A percentile compares a stretch with the other conserved stretches of the same genome.
Conservation (phyloP, 2,113 vertebrate genomes). For the Phainopepla nitens region DNA sequence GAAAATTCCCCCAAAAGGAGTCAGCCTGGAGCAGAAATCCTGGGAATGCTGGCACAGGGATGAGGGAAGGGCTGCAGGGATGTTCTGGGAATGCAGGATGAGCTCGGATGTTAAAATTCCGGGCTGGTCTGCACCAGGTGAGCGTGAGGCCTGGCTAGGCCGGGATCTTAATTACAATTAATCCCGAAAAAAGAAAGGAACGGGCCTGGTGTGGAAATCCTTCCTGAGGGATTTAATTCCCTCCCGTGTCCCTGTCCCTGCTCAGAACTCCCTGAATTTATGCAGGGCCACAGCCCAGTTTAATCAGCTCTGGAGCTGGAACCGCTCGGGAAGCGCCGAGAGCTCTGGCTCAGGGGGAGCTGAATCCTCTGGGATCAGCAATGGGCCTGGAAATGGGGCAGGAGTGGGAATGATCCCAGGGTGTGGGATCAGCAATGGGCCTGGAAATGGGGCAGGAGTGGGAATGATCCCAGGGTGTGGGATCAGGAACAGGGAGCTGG, state of each 20-base stretch:
- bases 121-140: neutral
- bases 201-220: slow-evolving; percentile 25
- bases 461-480: neutral
- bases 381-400: fast-evolving
- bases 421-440: too few species aligned
- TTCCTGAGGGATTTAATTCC: slow-evolving; percentile 36
- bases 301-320: neutral
- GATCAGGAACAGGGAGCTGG: too few species aligned
- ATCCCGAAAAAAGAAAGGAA: slow-evolving; percentile 42
- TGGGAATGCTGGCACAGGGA: neutral
- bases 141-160: neutral
- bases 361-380: neutral
- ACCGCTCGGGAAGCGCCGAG: fast-evolving
- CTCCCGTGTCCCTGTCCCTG: neutral
- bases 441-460: neutral
- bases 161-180: slow-evolving; percentile 49
- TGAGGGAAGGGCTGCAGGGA: neutral
- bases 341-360: neutral
- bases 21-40: fast-evolving
- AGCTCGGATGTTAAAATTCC: neutral
- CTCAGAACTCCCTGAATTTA: slow-evolving; percentile 45
- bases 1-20: neutral
- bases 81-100: neutral
- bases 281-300: slow-evolving; percentile 7
- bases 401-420: neutral